Base-by-base conservation (phyloP, 2,888 invertebrate genomes). In the Aspidiotus rigidus region DNA sequence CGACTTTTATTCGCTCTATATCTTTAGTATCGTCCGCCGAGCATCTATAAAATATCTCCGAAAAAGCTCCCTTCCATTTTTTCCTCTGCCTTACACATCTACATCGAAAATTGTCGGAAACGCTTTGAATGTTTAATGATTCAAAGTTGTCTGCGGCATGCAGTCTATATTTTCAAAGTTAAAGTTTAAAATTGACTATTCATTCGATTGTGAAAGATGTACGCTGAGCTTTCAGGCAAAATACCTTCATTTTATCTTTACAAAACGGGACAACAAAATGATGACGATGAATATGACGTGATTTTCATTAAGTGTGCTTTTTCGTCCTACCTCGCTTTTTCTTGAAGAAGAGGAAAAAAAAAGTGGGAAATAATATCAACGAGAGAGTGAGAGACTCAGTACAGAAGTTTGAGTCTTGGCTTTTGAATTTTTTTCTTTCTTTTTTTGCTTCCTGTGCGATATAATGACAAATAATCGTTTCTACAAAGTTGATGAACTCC, bases 101-200 rank as follows among this genome's bases (percentile, higher is more conserved):
- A 64, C 57, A 64, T 64, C 56, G 55, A 64, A 56, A 64, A 57
- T 57, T 64, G 64, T 64, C 64, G 55, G 41, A 64, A 64, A 40
- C 42, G 64, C 64, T 64, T 64, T 64, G 64, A 64, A 64, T 64
- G 15, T 64, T 64, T 64, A 64, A 64, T 64, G 64, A 56, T 64
- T 42, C 28, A 42, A 64, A 57, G 64, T 64, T 55, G 15, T 42
- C 54, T 41, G 16, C 40, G 16, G 60, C 10, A 60, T n/a, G 39
- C 6, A 11, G 28, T 42, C 17, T 40, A 55, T 64, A 64, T 64
- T 57, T 39, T 64, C 64, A 64, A 64, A 64, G 64, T 41, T 64
- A 42, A 56, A 42, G 57, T 40, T 13, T 64, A 56, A 54, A 54
- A 64, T 64, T 64, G 39, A 64, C 55, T 55, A 53, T 64, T 56